Evolutionary conservation across 2,888 invertebrate genomes (phyloP), one percentile per base, ranked within the genome.

Genomic region (Salticus scenicus): DNA sequence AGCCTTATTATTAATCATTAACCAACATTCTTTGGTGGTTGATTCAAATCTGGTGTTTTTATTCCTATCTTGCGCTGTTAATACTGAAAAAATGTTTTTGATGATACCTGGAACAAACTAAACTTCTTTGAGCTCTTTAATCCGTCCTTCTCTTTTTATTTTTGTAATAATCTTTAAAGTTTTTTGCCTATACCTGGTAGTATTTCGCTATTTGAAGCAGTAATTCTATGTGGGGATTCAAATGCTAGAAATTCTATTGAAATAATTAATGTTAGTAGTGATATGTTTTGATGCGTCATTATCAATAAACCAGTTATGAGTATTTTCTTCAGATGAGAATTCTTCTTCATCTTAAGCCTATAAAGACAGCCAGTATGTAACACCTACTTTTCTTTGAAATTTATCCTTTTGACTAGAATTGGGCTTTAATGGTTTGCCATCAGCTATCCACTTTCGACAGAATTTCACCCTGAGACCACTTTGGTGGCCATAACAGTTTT

Each of bases 31-130:
- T 33, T 17, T 28, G 12, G 72, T 41, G 14, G 24, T 78, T 8
- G 83, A 84, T 31, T 66, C 71, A 14, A 77, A 77, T 64, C 20
- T 41, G 20, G 72, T 63, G 17, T 74, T 31, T 17, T 1, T 17
- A 17, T 70, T 4, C 31, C 24, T 83, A 33, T 85, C 85, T n/a
- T 78, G 73, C 17, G 73, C 47, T 5, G 75, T n/a, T 14, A 77
- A 20, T 14, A 77, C 51, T 4, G 77, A 77, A 85, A 37, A 37
- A 7, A 37, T 7, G 37, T 37, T 37, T 37, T 37, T 4, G 4
- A 4, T 37, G 37, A 37, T 47, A 20, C 33, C 77, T 28, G 85
- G 78, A 12, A 78, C 78, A 70, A 47, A 85, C 74, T 69, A 79
- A 7, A 85, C 69, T 12, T 85, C 79, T 63, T 31, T 51, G 8